phyloP scores from a whole-genome alignment of 2,113 vertebrate species.

The Odocoileus hemionus region DNA sequence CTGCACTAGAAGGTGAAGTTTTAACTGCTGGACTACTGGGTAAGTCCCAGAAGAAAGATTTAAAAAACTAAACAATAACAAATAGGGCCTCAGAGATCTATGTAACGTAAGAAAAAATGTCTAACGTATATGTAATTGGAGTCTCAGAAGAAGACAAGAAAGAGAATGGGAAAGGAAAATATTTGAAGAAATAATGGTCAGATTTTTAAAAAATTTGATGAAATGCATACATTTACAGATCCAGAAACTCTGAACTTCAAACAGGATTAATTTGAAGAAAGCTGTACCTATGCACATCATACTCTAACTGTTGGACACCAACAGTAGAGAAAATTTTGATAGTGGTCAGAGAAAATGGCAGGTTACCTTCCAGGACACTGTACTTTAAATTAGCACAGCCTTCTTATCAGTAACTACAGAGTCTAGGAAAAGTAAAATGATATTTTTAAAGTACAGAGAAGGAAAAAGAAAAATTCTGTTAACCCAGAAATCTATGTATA shows the following conservation, averaged over 20 bases:
- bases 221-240: not conserved
- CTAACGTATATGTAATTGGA: not conserved
- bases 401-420: not conserved
- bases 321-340: not conserved
- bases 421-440: not conserved
- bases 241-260: not conserved
- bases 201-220: not conserved
- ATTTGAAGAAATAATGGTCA: constrained; percentile 9
- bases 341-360: not conserved
- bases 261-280: not conserved
- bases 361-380: not conserved
- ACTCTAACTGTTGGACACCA: not conserved
- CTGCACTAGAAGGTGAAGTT: not conserved
- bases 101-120: not conserved
- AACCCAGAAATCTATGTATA: not conserved
- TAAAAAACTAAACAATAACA: not conserved
- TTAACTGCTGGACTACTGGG: not conserved
- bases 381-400: not conserved
- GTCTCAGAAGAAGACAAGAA: not conserved
- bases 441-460: not conserved
- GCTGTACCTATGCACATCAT: not conserved
- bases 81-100: not conserved
- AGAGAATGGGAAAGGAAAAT: not conserved
- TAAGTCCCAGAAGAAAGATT: not conserved
- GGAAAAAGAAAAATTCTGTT: not conserved